Percentiles rank a stretch among this genome's conserved stretches.
These are phyloP conservation scores for Yponomeuta malinellus DNA, from an alignment of 2,888 invertebrate genomes.

Conservation along the genomic window DNA sequence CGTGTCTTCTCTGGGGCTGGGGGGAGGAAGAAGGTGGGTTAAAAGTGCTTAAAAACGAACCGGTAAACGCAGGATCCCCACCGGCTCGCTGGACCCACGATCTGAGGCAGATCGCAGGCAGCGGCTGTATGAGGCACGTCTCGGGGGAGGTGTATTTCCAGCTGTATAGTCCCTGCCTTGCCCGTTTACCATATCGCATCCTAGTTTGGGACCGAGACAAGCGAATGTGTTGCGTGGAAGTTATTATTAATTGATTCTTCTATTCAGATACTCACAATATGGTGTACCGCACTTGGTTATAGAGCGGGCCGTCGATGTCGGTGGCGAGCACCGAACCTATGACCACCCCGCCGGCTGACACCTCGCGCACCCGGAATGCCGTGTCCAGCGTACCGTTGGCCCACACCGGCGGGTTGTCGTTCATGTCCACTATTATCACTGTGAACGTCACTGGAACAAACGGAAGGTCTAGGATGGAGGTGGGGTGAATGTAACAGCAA, in stretches of 20 bases:
- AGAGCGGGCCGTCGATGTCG: slow-evolving; percentile 77
- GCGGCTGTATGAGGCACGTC: too few species aligned
- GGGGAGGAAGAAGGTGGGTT: background rate
- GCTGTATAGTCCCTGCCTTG: too few species aligned
- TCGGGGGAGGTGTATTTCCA: too few species aligned
- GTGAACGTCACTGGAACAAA: slow-evolving; percentile 68
- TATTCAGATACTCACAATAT: slow-evolving; percentile 57
- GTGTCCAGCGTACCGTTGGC: slow-evolving; percentile 51
- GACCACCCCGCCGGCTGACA: slow-evolving; percentile 54
- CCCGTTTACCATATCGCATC: too few species aligned
- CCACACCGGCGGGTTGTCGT: slow-evolving; percentile 79
- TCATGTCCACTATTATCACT: slow-evolving; percentile 77
- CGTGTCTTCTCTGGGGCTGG: slow-evolving; percentile 58
- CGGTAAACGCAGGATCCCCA: background rate
- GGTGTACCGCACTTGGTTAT: slow-evolving; percentile 74
- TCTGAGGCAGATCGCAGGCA: too few species aligned
- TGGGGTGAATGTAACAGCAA: background rate
- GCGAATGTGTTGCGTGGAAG: too few species aligned
- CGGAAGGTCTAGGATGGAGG: background rate
- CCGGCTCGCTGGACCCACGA: too few species aligned
- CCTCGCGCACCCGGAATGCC: slow-evolving; percentile 68
- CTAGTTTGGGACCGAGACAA: too few species aligned
- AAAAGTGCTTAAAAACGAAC: background rate
- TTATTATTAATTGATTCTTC: background rate
- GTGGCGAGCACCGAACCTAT: slow-evolving; percentile 77